Evolutionary conservation across 2,888 invertebrate genomes (phyloP).

Genomic region (Nymphalis polychloros): DNA sequence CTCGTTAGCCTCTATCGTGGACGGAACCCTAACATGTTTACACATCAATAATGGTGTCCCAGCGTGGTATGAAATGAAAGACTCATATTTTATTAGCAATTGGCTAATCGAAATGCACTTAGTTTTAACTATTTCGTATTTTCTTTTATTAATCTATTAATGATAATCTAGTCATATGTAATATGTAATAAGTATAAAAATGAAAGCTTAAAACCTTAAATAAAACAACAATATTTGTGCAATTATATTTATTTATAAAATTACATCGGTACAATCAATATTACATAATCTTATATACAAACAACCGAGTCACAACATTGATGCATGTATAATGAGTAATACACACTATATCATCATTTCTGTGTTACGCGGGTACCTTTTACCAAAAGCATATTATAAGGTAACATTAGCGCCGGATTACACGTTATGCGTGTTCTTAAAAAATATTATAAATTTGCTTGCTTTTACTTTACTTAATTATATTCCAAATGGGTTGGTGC

Average conservation of each 20-base stretch:
- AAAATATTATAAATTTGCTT: not conserved
- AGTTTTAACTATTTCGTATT: too few relatives aligned
- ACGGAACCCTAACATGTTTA: too few relatives aligned
- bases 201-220: not conserved
- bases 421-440: conserved; percentile 32
- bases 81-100: too few relatives aligned
- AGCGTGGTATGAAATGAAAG: too few relatives aligned
- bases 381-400: conserved; percentile 56
- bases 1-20: too few relatives aligned
- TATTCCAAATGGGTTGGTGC: not conserved
- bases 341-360: conserved; percentile 18
- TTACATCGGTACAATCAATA: conserved; percentile 17
- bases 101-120: too few relatives aligned
- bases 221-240: conserved; percentile 17
- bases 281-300: conserved; percentile 27
- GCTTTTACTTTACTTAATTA: not conserved
- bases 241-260: conserved; percentile 35
- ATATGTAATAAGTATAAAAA: not conserved
- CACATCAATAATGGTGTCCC: too few relatives aligned
- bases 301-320: conserved; percentile 39
- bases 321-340: conserved; percentile 15
- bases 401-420: conserved; percentile 79
- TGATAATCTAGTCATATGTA: too few relatives aligned
- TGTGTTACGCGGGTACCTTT: conserved; percentile 66
- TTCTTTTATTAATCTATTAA: too few relatives aligned